phyloP scores from a whole-genome alignment of 2,113 vertebrate genomes.

The Sciurus niger region DNA sequence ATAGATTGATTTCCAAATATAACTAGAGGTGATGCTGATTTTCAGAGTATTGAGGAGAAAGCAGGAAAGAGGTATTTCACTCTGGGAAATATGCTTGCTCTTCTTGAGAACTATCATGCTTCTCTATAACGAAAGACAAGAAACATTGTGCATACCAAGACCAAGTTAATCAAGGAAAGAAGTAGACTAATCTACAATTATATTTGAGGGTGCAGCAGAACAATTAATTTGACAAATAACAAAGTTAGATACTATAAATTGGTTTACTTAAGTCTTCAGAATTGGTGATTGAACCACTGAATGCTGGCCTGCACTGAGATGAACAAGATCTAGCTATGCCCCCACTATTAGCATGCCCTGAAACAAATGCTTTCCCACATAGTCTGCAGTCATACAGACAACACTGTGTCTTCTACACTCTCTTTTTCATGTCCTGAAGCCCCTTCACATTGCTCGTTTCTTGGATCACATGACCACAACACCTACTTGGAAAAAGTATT shows the following conservation, averaged over 20 bases:
- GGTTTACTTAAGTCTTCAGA: not conserved
- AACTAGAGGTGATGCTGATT: conserved; percentile 13
- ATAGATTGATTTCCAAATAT: conserved; percentile 60
- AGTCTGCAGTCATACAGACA: not conserved
- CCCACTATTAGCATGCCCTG: not conserved
- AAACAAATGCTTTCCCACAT: not conserved
- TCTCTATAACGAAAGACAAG: not conserved
- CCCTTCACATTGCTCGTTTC: not conserved
- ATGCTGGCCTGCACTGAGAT: not conserved
- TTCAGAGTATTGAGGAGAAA: not conserved
- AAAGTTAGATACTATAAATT: not conserved
- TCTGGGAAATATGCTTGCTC: not conserved
- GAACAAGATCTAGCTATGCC: not conserved
- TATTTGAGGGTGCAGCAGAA: not conserved
- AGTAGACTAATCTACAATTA: not conserved
- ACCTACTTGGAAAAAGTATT: not conserved
- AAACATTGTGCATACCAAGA: not conserved
- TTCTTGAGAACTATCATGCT: not conserved
- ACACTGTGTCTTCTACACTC: not conserved
- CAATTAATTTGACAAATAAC: conserved; percentile 18
- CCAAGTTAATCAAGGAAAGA: not conserved
- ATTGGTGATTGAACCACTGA: not conserved
- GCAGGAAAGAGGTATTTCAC: not conserved
- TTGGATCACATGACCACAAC: not conserved
- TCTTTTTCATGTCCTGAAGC: not conserved